A percentile compares a stretch with the other conserved stretches of the same genome.
Conservation (phyloP, 1,140 invertebrate species). For the Holcopasites calliopsidis region DNA sequence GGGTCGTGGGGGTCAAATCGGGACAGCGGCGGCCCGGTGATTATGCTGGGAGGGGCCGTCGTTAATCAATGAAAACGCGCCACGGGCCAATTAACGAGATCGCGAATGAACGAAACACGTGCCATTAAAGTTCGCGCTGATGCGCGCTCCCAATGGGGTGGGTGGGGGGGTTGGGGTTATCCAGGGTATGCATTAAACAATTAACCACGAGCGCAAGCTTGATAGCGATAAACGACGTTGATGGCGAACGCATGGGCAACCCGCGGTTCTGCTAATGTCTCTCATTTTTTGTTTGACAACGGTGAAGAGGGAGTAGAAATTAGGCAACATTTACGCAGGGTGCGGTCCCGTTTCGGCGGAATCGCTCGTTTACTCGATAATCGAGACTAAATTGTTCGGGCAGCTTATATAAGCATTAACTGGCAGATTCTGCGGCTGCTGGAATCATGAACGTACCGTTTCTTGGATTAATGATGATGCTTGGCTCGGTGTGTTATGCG, state of each 20-base stretch:
- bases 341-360: not conserved
- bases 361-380: not conserved
- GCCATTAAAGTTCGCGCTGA: conserved; percentile 51
- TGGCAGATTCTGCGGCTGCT: not conserved
- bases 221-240: not conserved
- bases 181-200: conserved; percentile 10
- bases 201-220: not conserved
- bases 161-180: not conserved
- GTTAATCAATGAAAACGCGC: conserved; percentile 56
- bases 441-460: too few species aligned
- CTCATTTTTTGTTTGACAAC: not conserved
- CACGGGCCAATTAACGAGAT: conserved; percentile 52
- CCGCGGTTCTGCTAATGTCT: not conserved
- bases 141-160: not conserved
- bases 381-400: not conserved
- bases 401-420: not conserved
- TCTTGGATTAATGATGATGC: not conserved
- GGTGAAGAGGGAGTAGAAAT: not conserved
- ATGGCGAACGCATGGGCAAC: not conserved
- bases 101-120: conserved; percentile 41
- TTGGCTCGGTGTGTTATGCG: not conserved
- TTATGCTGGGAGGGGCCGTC: conserved; percentile 40
- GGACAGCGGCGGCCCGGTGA: conserved; percentile 20
- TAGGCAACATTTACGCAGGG: not conserved
- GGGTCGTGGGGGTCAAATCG: conserved; percentile 38